Base-by-base conservation (phyloP, 2,113 vertebrate species). In the Hemiprocne comata region DNA sequence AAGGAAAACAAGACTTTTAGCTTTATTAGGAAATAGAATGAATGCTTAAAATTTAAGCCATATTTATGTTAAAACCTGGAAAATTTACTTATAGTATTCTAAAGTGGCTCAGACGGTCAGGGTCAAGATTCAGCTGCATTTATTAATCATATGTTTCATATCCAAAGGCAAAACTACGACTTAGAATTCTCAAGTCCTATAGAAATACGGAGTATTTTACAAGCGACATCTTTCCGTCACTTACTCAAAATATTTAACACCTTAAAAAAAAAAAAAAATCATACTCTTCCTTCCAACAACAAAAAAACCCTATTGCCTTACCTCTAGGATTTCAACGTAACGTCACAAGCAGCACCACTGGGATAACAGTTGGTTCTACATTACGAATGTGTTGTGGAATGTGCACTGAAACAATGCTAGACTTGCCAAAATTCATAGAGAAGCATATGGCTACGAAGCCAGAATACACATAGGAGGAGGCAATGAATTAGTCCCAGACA, bases 381-480 rank as follows among this genome's bases (percentile, higher is more conserved):
- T 79, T 85, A 85, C 81, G 70, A 78, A 72, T 75, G 34, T 65
- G 73, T 15, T 85, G 36, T 67, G 84, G 74, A 94, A 92, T 66
- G 73, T 64, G 36, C 42, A 42, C 6, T 25, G 76, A 85, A 89
- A 51, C 23, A 79, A 69, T 7, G 13, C 18, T 62, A 86, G 19
- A 14, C 33, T 86, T 88, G 71, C 94, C 89, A 94, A 84, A 94
- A 94, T 87, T 90, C 95, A 97, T 91, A 93, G 17, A 80, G 81
- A 78, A 85, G 21, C 92, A 89, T 85, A 93, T 73, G 77, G 90
- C 53, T 77, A 15, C 57, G 60, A 55, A 92, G 51, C 19, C 94
- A 93, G 87, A 92, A 93, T 80, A 94, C 86, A 94, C 91, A 77
- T 0, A 92, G 73, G 67, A 97, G 48, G 48, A 90, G 57, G 57